phyloP scores from a whole-genome alignment of 1,140 invertebrate species.

The Camponotus vicinus region DNA sequence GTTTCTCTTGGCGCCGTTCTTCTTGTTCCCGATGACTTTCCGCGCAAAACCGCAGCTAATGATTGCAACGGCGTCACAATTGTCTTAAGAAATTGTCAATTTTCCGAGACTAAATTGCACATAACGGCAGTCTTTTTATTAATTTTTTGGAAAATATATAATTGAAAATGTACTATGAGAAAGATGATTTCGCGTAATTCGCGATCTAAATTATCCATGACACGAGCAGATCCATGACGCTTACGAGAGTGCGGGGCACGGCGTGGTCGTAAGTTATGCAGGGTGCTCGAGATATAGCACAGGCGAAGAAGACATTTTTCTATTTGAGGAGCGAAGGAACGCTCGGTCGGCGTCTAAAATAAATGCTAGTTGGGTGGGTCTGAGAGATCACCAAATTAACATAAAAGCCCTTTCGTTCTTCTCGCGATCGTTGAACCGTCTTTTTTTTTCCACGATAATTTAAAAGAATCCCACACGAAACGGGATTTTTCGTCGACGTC shows the following conservation, averaged over 20 bases:
- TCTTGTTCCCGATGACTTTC: background rate
- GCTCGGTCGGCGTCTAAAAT: constrained; percentile 8
- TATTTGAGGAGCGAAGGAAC: constrained; percentile 2
- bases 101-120: constrained; percentile 3
- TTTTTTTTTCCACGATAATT: constrained; percentile 20
- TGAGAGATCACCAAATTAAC: constrained; percentile 18
- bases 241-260: background rate
- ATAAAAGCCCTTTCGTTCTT: constrained; percentile 31
- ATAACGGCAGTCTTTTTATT: background rate
- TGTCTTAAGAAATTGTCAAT: constrained; percentile 3
- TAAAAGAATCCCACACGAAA: background rate
- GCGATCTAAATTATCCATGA: background rate
- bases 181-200: background rate
- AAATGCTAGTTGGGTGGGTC: constrained; percentile 5
- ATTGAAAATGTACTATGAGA: background rate
- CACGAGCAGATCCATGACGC: background rate
- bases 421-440: constrained; percentile 35
- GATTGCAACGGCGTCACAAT: background rate
- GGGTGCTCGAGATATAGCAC: background rate
- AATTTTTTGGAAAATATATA: background rate
- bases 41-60: background rate
- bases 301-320: background rate
- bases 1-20: background rate
- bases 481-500: background rate
- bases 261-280: background rate